Base-by-base conservation (phyloP, 2,113 vertebrate genomes). In the Marmota flaviventris region DNA sequence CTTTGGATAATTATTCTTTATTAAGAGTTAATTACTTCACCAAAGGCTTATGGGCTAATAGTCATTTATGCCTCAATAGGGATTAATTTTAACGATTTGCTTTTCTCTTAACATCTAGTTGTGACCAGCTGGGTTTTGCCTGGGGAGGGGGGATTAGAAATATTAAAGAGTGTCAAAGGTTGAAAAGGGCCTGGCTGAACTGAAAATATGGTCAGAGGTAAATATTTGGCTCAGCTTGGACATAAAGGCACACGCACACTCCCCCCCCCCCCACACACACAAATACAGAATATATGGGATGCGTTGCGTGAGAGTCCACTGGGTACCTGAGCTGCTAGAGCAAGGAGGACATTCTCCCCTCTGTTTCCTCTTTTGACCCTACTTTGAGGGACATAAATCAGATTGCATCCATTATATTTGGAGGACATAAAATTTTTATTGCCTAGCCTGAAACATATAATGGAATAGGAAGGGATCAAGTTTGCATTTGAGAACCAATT, bases 81-180 rank as follows among this genome's bases (percentile, higher is more conserved):
- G 73, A 75, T 95, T 82, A 72, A 96, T 89, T 85, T 85, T 89
- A 48, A 58, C 29, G 69, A 58, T 69, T 92, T 92, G 29, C 17
- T 92, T 5, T 92, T 37, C 45, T 89, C 85, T n/a, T 96, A 69
- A 91, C 16, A 89, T 86, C 56, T 77, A 48, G 18, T 63, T 92
- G 73, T 83, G 45, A 91, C 92, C 42, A 95, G 56, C 25, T 95
- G 70, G 63, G 91, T 96, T 97, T 96, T 94, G 32, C 42, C n/a
- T 83, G 91, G 63, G 37, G 73, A 94, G 92, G 94, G 89, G 83
- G 73, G 56, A 58, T 45, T 39, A 78, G 51, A 96, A 97, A 95
- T 97, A 83, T 96, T 93, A 93, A 95, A 70, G 73, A 95, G 91
- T 65, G 53, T 97, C 77, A 51, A 73, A 90, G 67, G 87, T 95